phyloP scores from a whole-genome alignment of 2,797 vertebrate species.

The Gymnothorax javanicus region DNA sequence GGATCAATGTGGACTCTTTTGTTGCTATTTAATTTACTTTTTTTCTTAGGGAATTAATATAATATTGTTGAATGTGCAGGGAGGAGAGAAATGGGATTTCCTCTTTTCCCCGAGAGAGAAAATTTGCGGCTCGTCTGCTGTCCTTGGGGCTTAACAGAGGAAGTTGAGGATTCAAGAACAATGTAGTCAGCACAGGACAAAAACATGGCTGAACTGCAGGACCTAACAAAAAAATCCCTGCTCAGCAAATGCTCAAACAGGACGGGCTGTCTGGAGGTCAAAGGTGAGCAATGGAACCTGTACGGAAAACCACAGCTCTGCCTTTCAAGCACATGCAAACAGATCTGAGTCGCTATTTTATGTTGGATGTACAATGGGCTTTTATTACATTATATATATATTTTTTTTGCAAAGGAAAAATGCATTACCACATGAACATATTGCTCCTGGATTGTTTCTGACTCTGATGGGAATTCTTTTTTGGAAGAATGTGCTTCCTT shows the following conservation, averaged over 20 bases:
- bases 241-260: not conserved
- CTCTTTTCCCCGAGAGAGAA: conserved; percentile 1
- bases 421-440: too few species aligned
- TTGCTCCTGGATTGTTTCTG: too few species aligned
- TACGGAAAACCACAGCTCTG: not conserved
- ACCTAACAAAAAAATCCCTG: not conserved
- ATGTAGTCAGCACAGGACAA: not conserved
- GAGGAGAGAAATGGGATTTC: not conserved
- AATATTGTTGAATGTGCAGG: not conserved
- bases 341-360: not conserved
- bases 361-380: not conserved
- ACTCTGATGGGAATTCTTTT: too few species aligned
- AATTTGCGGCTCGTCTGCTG: not conserved
- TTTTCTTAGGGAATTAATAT: not conserved
- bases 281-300: not conserved
- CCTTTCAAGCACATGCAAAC: not conserved
- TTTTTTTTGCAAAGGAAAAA: not conserved
- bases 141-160: not conserved
- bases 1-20: conserved; percentile 4
- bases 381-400: not conserved
- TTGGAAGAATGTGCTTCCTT: too few species aligned
- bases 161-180: not conserved
- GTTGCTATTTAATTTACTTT: not conserved
- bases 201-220: not conserved
- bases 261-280: not conserved